A percentile compares a stretch with the other conserved stretches of the same genome.
These are phyloP conservation scores for Cantharis lateralis DNA, from an alignment of 2,888 invertebrate species.

Conservation along the genomic window DNA sequence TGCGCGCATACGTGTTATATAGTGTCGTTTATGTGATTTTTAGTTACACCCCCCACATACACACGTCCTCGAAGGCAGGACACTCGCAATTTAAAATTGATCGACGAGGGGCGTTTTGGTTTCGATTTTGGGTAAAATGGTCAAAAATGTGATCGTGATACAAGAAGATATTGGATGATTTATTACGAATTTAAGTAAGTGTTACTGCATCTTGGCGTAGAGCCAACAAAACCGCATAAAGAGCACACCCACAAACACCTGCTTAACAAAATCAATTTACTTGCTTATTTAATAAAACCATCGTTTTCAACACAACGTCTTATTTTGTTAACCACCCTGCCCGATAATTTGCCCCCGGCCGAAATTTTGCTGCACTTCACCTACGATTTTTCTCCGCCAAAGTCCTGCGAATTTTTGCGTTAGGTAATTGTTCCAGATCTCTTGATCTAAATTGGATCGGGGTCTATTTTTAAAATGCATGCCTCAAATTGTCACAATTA, in stretches of 20 bases:
- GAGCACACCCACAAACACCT: conserved; percentile 55
- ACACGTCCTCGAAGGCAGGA: conserved; percentile 39
- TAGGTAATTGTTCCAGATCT: conserved; percentile 40
- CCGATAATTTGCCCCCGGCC: neutral
- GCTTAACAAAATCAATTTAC: conserved; percentile 45
- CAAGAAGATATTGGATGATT: conserved; percentile 50
- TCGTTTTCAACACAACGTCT: neutral
- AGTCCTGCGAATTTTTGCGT: conserved; percentile 24
- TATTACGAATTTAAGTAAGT: conserved; percentile 49
- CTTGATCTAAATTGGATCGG: conserved; percentile 43
- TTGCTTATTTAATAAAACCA: conserved; percentile 32
- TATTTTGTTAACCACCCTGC: neutral
- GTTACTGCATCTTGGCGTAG: conserved; percentile 48
- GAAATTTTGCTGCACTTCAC: neutral
- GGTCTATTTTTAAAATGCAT: conserved; percentile 40
- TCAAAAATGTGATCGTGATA: conserved; percentile 36
- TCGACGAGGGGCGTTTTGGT: neutral
- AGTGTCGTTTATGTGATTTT: conserved; percentile 15
- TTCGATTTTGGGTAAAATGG: neutral
- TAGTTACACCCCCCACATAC: conserved; percentile 45
- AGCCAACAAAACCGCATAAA: conserved; percentile 43
- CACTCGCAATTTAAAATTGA: conserved; percentile 34
- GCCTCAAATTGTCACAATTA: neutral
- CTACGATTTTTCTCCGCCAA: neutral
- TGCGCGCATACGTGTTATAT: conserved; percentile 20